Base-by-base conservation (phyloP, 2,888 invertebrate genomes). In the Epirrita christyi region DNA sequence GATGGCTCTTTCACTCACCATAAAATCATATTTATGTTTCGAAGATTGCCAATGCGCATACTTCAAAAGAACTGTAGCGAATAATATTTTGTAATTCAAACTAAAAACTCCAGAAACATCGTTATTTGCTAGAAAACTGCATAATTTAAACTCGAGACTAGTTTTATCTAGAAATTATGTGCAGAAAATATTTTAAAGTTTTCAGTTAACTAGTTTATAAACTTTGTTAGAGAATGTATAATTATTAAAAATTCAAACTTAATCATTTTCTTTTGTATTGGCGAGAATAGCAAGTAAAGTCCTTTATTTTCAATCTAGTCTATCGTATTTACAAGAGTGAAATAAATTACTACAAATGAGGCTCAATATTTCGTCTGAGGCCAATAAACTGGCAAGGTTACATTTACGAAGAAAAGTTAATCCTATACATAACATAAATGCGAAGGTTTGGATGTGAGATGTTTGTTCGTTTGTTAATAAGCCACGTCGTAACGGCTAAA, bases 181-280 rank as follows among this genome's bases (percentile, higher is more conserved):
- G 36, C 36, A 43, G 42, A 42, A 50, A 34, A 43, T 34, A 27
- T 14, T 14, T 43, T 27, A n/a, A 51, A 51, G 27, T 51, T 51
- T 42, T 3, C 21, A 21, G 21, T 21, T 42, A 36, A 14, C n/a
- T 36, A 37, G n/a, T 42, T 43, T 36, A n/a, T 11, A 27, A 36
- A 43, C 37, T 47, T 47, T 27, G 13, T 2, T 32, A 32, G 0
- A 32, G n/a, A 32, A 29, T 9, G 32, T 44, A n/a, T n/a, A 21
- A 21, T 27, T 38, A 45, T 40, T 15, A 15, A 29, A 37, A 28
- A 44, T 38, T 51, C 37, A 45, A 46, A 36, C 8, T 42, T 11
- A 42, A 42, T 46, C 6, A 46, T 36, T 34, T 34, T 34, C 46
- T 46, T 36, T 3, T n/a, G 6, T 11, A 36, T 11, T 6, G 6